Evolutionary conservation across 2,113 vertebrate species (phyloP).

Genomic region (Stomatorhinus ivindoensis): DNA sequence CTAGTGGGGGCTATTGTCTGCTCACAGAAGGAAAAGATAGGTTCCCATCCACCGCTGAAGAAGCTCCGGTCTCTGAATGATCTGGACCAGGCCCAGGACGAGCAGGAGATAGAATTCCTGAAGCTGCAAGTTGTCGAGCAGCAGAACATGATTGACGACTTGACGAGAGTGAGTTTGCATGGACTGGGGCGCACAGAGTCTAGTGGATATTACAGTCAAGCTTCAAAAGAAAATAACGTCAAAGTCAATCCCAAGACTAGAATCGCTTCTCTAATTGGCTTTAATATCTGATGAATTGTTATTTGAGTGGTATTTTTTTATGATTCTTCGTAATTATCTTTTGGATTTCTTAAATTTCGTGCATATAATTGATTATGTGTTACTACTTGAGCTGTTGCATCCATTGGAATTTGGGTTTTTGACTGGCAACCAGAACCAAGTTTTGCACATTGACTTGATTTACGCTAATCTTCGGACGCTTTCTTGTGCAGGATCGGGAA

Average conservation of each 20-base stretch:
- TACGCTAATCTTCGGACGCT: background rate
- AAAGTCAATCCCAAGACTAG: background rate
- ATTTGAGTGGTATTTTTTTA: background rate
- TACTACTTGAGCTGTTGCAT: background rate
- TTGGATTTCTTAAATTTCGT: background rate
- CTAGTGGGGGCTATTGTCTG: conserved; percentile 20
- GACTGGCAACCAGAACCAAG: background rate
- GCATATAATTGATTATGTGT: background rate
- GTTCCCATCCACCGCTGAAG: conserved; percentile 85
- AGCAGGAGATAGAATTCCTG: conserved; percentile 94
- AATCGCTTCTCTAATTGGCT: background rate
- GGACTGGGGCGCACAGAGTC: no score
- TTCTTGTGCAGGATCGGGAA: conserved; percentile 77
- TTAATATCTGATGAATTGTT: background rate
- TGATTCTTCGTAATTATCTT: background rate
- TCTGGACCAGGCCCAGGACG: conserved; percentile 91
- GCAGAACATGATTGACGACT: conserved; percentile 74
- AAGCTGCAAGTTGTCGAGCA: conserved; percentile 97
- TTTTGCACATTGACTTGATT: background rate
- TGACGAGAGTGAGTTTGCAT: conserved; percentile 53
- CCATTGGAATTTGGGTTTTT: background rate
- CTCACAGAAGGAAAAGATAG: conserved; percentile 87
- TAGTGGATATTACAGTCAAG: background rate
- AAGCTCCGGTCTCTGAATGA: conserved; percentile 96
- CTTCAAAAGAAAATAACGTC: background rate